phyloP scores from a whole-genome alignment of 2,113 vertebrate species.

The Delphinapterus leucas region DNA sequence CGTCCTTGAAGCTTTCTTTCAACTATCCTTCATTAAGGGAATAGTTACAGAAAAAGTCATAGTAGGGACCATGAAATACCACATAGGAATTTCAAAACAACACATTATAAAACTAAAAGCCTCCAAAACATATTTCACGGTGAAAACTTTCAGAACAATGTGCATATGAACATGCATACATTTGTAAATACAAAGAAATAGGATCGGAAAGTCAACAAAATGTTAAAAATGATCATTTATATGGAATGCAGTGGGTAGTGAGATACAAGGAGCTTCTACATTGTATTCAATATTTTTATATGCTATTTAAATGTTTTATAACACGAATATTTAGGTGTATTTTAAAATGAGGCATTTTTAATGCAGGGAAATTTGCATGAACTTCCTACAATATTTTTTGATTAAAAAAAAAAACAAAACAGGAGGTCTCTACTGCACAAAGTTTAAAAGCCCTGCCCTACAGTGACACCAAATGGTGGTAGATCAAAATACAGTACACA shows the following conservation, averaged over 20 bases:
- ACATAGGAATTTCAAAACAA: not conserved
- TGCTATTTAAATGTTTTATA: constrained; percentile 35
- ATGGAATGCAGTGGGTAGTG: not conserved
- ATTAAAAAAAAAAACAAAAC: not conserved
- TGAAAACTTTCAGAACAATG: not conserved
- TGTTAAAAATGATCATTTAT: not conserved
- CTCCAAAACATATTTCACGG: not conserved
- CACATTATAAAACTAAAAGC: not conserved
- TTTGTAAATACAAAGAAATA: not conserved
- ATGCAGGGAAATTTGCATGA: not conserved
- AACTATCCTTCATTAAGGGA: not conserved
- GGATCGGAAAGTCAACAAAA: not conserved
- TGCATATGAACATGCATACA: not conserved
- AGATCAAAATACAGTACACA: constrained; percentile 50
- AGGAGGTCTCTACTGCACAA: not conserved
- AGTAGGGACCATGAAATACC: not conserved
- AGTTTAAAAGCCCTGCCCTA: constrained; percentile 67
- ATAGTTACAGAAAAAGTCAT: not conserved
- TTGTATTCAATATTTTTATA: constrained; percentile 34
- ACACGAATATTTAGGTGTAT: constrained; percentile 26
- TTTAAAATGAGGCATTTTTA: constrained; percentile 49
- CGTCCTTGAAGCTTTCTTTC: not conserved
- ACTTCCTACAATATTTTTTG: constrained; percentile 24
- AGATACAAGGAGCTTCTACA: not conserved
- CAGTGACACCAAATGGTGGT: constrained; percentile 66